Evolutionary conservation across 2,113 vertebrate species (phyloP).

Genomic region (Megatriorchis doriae): DNA sequence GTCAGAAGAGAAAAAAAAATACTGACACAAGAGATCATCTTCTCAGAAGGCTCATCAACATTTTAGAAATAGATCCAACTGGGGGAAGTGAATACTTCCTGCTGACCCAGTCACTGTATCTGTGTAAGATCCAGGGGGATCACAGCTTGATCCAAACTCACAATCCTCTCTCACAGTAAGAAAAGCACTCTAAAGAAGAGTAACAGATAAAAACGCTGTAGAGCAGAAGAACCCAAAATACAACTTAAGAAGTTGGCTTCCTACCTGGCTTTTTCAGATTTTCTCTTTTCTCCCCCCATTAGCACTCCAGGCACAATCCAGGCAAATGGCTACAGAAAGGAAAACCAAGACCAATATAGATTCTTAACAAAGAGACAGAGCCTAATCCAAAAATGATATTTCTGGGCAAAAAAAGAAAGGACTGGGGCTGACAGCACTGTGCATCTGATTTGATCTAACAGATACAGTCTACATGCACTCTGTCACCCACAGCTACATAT

Average conservation of each 20-base stretch:
- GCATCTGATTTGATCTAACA: background rate
- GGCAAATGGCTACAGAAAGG: conserved; percentile 82
- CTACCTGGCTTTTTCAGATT: conserved; percentile 96
- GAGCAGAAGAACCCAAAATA: background rate
- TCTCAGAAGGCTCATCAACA: conserved; percentile 22
- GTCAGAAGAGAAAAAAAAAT: background rate
- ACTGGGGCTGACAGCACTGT: background rate
- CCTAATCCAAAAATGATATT: background rate
- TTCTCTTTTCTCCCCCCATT: conserved; percentile 97
- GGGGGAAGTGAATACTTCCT: background rate
- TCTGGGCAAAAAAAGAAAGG: background rate
- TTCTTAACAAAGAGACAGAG: background rate
- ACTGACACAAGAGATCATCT: conserved; percentile 8
- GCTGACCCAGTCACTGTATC: background rate
- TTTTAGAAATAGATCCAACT: conserved; percentile 1
- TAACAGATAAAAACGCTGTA: background rate
- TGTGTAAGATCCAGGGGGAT: background rate
- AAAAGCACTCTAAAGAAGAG: background rate
- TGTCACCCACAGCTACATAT: background rate
- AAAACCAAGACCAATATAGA: background rate
- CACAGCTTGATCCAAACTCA: background rate
- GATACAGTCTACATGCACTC: background rate
- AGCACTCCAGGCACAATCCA: conserved; percentile 98
- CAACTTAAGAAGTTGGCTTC: background rate
- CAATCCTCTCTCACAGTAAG: background rate